Percentiles rank a stretch among this genome's conserved stretches.
phyloP scores from a whole-genome alignment of 2,113 vertebrate genomes.

The Xerus inauris region DNA sequence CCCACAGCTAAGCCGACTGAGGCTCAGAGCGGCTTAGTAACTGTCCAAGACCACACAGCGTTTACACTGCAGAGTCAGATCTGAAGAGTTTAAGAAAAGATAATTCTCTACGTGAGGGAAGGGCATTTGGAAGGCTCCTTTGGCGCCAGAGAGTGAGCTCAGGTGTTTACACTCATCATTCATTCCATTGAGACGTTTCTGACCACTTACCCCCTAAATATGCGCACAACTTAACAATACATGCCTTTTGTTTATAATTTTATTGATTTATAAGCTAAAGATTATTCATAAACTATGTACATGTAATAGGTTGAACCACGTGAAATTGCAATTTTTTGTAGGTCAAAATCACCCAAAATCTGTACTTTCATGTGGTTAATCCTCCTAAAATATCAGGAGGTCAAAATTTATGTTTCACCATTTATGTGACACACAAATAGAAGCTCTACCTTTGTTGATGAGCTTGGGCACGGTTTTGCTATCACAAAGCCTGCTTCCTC shows the following conservation, averaged over 20 bases:
- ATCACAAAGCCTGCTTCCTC: neutral
- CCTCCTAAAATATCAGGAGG: neutral
- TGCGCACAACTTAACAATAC: neutral
- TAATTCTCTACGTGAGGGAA: neutral
- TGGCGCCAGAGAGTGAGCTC: neutral
- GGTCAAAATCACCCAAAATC: neutral
- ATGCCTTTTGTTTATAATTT: neutral
- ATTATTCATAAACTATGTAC: neutral
- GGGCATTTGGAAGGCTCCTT: too few species aligned
- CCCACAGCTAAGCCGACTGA: neutral
- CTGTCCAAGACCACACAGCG: too few species aligned
- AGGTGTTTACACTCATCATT: too few species aligned
- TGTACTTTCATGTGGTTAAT: neutral
- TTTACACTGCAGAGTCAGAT: neutral
- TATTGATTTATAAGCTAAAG: neutral
- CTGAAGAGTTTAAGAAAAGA: neutral
- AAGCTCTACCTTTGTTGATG: neutral
- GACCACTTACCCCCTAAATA: neutral
- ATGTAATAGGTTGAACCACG: neutral
- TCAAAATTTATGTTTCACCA: neutral
- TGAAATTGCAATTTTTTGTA: neutral
- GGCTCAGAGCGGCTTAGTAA: neutral
- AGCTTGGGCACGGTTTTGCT: neutral
- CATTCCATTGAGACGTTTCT: fast-evolving
- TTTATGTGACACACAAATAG: neutral